Evolutionary conservation across 2,113 vertebrate genomes (phyloP).

Genomic region (Platichthys flesus): DNA sequence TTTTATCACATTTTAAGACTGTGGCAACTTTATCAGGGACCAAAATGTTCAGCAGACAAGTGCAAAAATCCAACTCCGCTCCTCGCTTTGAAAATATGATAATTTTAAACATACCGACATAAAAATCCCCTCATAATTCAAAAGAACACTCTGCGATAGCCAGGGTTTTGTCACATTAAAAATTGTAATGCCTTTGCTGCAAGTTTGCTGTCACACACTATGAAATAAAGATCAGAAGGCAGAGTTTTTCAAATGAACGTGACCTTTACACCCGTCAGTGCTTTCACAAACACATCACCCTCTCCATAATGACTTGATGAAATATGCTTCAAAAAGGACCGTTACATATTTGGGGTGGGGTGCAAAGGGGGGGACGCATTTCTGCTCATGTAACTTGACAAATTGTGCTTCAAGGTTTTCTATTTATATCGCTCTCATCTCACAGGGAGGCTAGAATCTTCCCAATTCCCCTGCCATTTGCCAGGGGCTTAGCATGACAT

Average conservation of each 20-base stretch:
- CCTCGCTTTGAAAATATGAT: not conserved
- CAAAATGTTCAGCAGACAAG: not conserved
- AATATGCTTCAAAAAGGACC: slow-evolving; percentile 56
- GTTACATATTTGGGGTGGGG: slow-evolving; percentile 55
- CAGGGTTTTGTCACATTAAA: slow-evolving; percentile 16
- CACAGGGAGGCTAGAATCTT: slow-evolving; percentile 77
- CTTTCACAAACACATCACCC: slow-evolving; percentile 48
- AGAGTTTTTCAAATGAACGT: slow-evolving; percentile 37
- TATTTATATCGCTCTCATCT: slow-evolving; percentile 84
- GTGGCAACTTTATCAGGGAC: not conserved
- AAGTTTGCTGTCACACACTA: slow-evolving; percentile 17
- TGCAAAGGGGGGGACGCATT: slow-evolving; percentile 53
- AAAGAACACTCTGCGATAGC: slow-evolving; percentile 3
- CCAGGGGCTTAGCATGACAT: slow-evolving; percentile 84
- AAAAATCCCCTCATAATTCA: slow-evolving; percentile 13
- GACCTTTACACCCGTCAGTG: slow-evolving; percentile 52
- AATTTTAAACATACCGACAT: not conserved
- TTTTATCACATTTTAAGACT: too few relatives aligned
- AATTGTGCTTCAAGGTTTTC: slow-evolving; percentile 81
- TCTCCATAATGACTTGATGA: slow-evolving; percentile 64
- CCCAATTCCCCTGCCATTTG: slow-evolving; percentile 79
- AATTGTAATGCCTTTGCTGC: not conserved
- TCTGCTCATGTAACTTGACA: slow-evolving; percentile 77
- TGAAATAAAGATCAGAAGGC: slow-evolving; percentile 19
- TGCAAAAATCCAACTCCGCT: not conserved